These are phyloP conservation scores for Dinoponera quadriceps DNA, from an alignment of 1,140 invertebrate genomes.

Conservation along the genomic window DNA sequence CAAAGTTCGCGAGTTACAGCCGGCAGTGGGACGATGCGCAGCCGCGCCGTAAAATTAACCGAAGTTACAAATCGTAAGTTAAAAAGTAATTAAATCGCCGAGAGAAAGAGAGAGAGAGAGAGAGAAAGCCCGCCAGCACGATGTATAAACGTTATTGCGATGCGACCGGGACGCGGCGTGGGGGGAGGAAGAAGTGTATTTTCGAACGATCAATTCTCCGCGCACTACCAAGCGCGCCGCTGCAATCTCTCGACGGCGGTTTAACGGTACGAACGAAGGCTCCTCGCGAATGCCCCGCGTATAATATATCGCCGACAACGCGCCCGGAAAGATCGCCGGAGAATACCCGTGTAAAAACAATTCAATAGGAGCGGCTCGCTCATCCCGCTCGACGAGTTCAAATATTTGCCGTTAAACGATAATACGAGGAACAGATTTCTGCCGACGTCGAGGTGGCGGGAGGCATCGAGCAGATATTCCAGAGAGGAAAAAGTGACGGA, in stretches of 20 bases:
- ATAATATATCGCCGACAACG: slow-evolving; percentile 1
- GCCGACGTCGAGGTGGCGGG: not conserved
- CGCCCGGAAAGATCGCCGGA: not conserved
- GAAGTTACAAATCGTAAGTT: slow-evolving; percentile 35
- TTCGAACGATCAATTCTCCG: not conserved
- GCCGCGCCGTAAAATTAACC: slow-evolving; percentile 28
- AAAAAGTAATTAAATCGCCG: slow-evolving; percentile 38
- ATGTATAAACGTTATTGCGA: not conserved
- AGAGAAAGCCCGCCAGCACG: too few relatives aligned
- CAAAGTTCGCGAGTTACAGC: slow-evolving; percentile 31
- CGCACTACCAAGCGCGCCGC: not conserved
- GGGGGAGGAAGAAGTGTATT: not conserved
- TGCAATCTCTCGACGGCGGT: not conserved
- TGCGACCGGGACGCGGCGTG: not conserved
- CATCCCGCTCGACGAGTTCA: not conserved
- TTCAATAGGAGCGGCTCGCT: not conserved
- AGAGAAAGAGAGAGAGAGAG: too few relatives aligned
- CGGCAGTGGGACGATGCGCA: not conserved
- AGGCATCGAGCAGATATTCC: slow-evolving; percentile 23
- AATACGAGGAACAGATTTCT: slow-evolving; percentile 46
- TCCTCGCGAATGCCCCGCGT: not conserved
- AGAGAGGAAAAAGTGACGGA: not conserved
- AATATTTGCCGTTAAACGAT: slow-evolving; percentile 51
- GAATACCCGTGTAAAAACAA: slow-evolving; percentile 8
- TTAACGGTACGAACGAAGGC: not conserved